Conservation (phyloP, 2,797 vertebrate genomes). For the Lycodopsis pacificus region DNA sequence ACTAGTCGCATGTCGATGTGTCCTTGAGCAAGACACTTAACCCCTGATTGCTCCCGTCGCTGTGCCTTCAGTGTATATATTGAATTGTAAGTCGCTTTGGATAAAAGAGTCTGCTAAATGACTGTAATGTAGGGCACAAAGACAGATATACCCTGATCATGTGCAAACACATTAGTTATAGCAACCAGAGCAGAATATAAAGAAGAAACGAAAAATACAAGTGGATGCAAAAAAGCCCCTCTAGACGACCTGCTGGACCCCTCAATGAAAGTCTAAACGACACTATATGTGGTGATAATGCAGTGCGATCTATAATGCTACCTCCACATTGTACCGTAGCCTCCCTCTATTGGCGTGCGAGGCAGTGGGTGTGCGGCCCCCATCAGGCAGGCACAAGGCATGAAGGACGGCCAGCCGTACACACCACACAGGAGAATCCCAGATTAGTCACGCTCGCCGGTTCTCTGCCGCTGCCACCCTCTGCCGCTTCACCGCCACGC, state of each 20-base stretch:
- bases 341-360: background rate
- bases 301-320: slow-evolving; percentile 11
- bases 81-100: no score
- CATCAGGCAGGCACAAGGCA: slow-evolving; percentile 55
- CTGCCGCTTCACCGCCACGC: slow-evolving; percentile 47
- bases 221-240: background rate
- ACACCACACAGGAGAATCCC: slow-evolving; percentile 71
- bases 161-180: background rate
- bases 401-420: slow-evolving; percentile 72
- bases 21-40: no score
- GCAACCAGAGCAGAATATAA: no score
- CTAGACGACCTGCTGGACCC: background rate
- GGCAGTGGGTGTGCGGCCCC: slow-evolving; percentile 42
- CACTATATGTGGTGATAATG: slow-evolving; percentile 17
- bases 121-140: background rate
- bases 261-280: slow-evolving; percentile 18
- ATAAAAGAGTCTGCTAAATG: no score
- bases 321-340: slow-evolving; percentile 6
- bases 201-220: background rate
- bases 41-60: no score
- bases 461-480: slow-evolving; percentile 52
- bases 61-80: no score
- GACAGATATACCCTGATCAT: background rate
- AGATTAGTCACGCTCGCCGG: slow-evolving; percentile 73
- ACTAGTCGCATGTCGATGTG: no score